These are phyloP conservation scores for Drosophila seclusa DNA, from an alignment of 2,888 invertebrate species.

Conservation along the genomic window DNA sequence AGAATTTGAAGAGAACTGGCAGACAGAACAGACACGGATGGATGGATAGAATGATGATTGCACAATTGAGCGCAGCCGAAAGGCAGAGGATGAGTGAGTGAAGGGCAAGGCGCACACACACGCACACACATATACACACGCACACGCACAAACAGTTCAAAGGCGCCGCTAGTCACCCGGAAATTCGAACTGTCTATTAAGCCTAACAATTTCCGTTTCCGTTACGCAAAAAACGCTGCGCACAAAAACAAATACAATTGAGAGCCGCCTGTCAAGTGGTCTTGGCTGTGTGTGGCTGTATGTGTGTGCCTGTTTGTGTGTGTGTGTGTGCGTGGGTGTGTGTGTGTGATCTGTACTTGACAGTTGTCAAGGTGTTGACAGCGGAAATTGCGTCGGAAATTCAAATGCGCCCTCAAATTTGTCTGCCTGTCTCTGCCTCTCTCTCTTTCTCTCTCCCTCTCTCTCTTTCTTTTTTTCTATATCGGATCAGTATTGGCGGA, in stretches of 20 bases:
- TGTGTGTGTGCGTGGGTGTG: slow-evolving; percentile 26
- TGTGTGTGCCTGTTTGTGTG: slow-evolving; percentile 11
- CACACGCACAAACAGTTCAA: slow-evolving; percentile 53
- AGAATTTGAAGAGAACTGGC: slow-evolving; percentile 8
- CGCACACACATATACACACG: background rate
- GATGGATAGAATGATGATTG: slow-evolving; percentile 45
- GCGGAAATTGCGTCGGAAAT: slow-evolving; percentile 79
- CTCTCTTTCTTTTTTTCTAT: background rate
- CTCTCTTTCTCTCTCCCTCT: background rate
- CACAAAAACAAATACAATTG: slow-evolving; percentile 41
- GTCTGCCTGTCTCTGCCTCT: background rate
- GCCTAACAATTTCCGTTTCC: slow-evolving; percentile 81
- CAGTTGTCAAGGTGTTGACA: slow-evolving; percentile 80
- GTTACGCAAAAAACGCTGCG: slow-evolving; percentile 46
- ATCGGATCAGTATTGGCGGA: slow-evolving; percentile 17
- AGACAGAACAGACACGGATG: background rate
- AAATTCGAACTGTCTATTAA: slow-evolving; percentile 80
- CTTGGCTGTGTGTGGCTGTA: slow-evolving; percentile 32
- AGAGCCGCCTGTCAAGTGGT: slow-evolving; percentile 40
- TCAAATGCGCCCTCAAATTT: slow-evolving; percentile 63
- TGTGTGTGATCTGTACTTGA: slow-evolving; percentile 61
- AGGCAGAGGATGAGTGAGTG: background rate
- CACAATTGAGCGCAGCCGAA: slow-evolving; percentile 52
- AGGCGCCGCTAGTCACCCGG: slow-evolving; percentile 53
- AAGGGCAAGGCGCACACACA: background rate